Conservation (phyloP, 2,888 invertebrate genomes). For the Scaptodrosophila latifasciaeformis region DNA sequence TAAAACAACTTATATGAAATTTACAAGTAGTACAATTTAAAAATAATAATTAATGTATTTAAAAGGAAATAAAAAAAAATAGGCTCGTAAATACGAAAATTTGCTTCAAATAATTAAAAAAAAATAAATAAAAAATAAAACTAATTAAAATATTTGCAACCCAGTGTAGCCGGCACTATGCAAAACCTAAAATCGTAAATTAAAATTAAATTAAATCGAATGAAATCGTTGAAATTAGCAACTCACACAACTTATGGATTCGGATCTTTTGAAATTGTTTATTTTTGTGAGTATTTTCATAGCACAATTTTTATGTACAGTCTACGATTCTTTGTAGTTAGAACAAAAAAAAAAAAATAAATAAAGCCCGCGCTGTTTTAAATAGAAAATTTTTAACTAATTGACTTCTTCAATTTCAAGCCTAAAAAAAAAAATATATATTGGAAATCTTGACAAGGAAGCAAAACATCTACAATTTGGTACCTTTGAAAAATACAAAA, state of each 20-base stretch:
- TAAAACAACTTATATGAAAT: slow-evolving; percentile 48
- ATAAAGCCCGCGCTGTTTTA: slow-evolving; percentile 51
- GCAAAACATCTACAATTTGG: slow-evolving; percentile 49
- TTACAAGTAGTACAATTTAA: slow-evolving; percentile 63
- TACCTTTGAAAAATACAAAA: slow-evolving; percentile 61
- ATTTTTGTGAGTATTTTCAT: slow-evolving; percentile 72
- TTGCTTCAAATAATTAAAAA: slow-evolving; percentile 28
- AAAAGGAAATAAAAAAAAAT: slow-evolving; percentile 30
- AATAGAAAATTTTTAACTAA: slow-evolving; percentile 59
- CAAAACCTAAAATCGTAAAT: slow-evolving; percentile 1
- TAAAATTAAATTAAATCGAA: slow-evolving; percentile 26
- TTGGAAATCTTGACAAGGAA: slow-evolving; percentile 13
- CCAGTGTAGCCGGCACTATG: neutral
- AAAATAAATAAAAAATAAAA: neutral
- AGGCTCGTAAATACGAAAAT: slow-evolving; percentile 13
- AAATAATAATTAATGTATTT: slow-evolving; percentile 36
- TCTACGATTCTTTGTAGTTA: slow-evolving; percentile 54
- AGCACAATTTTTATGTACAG: slow-evolving; percentile 73
- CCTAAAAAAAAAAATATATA: slow-evolving; percentile 33
- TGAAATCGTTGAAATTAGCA: too few relatives aligned
- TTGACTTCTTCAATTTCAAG: slow-evolving; percentile 34
- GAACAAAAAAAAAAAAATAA: slow-evolving; percentile 35
- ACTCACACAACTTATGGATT: too few relatives aligned
- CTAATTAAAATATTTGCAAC: slow-evolving; percentile 1
- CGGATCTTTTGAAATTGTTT: too few relatives aligned